Conservation (phyloP, 2,888 invertebrate genomes). For the Standfussiana lucernea region DNA sequence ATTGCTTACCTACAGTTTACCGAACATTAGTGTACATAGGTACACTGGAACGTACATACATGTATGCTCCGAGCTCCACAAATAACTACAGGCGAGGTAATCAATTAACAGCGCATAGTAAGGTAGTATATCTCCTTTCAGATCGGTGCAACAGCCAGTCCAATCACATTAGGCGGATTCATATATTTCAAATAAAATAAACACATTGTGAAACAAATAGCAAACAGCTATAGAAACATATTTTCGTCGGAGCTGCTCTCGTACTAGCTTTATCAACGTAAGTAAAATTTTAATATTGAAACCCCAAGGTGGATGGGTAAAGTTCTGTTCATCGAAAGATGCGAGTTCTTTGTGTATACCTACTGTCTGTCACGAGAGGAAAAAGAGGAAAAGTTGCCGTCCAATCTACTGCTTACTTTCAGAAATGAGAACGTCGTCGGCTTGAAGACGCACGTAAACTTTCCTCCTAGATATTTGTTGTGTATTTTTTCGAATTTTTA, state of each 20-base stretch:
- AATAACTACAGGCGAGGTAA: slow-evolving; percentile 51
- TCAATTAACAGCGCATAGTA: slow-evolving; percentile 56
- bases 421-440: slow-evolving; percentile 81
- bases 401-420: slow-evolving; percentile 84
- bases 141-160: slow-evolving; percentile 43
- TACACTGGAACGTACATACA: background rate
- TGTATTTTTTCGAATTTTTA: slow-evolving; percentile 67
- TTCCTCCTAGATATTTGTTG: slow-evolving; percentile 69
- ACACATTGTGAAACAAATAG: slow-evolving; percentile 52
- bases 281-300: slow-evolving; percentile 71
- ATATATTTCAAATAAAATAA: slow-evolving; percentile 50
- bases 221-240: slow-evolving; percentile 28
- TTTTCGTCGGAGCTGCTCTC: slow-evolving; percentile 26
- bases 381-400: slow-evolving; percentile 85
- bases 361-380: slow-evolving; percentile 77
- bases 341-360: slow-evolving; percentile 79
- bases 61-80: slow-evolving; percentile 36
- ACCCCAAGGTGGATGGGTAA: slow-evolving; percentile 71
- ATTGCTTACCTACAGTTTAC: slow-evolving; percentile 34
- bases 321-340: slow-evolving; percentile 77
- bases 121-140: slow-evolving; percentile 50
- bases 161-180: slow-evolving; percentile 64
- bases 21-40: slow-evolving; percentile 1
- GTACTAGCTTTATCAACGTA: slow-evolving; percentile 48
- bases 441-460: slow-evolving; percentile 76